phyloP scores from a whole-genome alignment of 2,888 invertebrate species.

The Drosophila anomelani region DNA sequence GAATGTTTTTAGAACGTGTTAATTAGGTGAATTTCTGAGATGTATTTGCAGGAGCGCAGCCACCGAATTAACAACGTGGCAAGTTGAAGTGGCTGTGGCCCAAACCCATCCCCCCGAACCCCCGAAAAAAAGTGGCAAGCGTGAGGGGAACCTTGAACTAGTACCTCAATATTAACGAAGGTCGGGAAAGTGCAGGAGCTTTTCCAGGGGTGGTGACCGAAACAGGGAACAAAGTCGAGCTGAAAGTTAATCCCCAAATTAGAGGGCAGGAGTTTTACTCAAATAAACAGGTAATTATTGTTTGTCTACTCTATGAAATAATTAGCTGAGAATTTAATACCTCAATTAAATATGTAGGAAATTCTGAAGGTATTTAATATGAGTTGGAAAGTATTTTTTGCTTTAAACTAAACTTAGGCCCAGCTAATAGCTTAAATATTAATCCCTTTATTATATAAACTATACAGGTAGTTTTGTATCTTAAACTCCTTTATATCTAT shows the following conservation, averaged over 20 bases:
- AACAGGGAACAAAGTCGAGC: background rate
- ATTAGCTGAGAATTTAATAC: background rate
- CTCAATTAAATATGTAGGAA: background rate
- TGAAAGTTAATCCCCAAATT: constrained; percentile 6
- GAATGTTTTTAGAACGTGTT: constrained; percentile 44
- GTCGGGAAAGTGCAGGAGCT: constrained; percentile 3
- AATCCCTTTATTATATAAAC: no score
- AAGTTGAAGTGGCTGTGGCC: constrained; percentile 2
- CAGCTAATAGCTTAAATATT: background rate
- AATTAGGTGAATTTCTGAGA: constrained; percentile 43
- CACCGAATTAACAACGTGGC: constrained; percentile 24
- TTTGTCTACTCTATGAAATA: background rate
- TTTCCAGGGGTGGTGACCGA: constrained; percentile 15
- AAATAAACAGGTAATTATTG: background rate
- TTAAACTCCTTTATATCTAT: background rate
- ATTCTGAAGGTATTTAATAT: background rate
- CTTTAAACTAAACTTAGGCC: no score
- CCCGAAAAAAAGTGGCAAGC: background rate
- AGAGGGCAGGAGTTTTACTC: background rate
- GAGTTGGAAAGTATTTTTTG: no score
- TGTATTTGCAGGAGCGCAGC: constrained; percentile 32
- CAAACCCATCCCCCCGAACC: background rate
- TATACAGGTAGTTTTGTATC: background rate
- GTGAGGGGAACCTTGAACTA: constrained; percentile 34
- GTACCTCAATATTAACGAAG: constrained; percentile 18